Conservation (phyloP, 2,888 invertebrate species). For the Synergus itoensis region DNA sequence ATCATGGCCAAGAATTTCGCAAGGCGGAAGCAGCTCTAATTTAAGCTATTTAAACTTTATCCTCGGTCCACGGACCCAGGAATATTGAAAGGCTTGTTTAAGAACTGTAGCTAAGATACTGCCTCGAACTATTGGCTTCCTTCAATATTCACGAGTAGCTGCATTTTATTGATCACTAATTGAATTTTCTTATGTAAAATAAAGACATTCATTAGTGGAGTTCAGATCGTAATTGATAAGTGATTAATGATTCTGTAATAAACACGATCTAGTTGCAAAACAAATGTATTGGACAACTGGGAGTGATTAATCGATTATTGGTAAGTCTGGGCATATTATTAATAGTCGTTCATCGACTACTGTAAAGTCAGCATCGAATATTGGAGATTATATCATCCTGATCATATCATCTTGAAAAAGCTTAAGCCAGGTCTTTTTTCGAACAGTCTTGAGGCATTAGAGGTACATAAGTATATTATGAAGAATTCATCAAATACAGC, state of each 20-base stretch:
- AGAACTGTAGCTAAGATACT: background rate
- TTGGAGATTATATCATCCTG: no score
- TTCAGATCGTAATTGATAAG: no score
- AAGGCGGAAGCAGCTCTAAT: conserved; percentile 2
- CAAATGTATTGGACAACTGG: no score
- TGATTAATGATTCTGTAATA: no score
- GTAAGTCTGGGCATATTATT: background rate
- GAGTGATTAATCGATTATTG: no score
- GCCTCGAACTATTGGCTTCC: background rate
- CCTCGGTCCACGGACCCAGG: background rate
- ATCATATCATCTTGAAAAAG: no score
- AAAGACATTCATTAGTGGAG: no score
- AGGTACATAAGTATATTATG: no score
- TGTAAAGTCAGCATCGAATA: no score
- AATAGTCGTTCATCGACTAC: background rate
- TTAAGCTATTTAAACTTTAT: conserved; percentile 34
- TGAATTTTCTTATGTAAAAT: background rate
- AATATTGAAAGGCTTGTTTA: conserved; percentile 10
- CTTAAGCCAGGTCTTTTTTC: no score
- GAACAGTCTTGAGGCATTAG: no score
- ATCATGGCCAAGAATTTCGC: conserved; percentile 13
- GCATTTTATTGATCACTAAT: background rate
- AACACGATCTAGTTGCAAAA: no score
- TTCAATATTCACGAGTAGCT: background rate
- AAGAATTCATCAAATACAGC: background rate